Percentiles rank a stretch among this genome's conserved stretches.
Evolutionary conservation across 2,888 invertebrate species (phyloP).

Genomic region (Ennomos erosarius): DNA sequence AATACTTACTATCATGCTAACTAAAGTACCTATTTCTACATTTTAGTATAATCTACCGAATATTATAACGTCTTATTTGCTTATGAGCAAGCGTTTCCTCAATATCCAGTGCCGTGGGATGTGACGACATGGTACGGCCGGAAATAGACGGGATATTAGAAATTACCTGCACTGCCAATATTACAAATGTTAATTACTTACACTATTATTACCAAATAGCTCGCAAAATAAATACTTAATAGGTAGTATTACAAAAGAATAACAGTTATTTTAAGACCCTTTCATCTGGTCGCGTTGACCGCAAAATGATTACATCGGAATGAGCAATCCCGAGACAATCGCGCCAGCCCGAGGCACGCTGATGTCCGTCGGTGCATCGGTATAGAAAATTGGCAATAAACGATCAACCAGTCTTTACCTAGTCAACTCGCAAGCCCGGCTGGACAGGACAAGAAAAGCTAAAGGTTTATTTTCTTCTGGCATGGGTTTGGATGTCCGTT

Average conservation of each 20-base stretch:
- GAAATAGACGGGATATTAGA: slow-evolving; percentile 29
- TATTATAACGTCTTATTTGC: slow-evolving; percentile 11
- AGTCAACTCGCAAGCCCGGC: neutral
- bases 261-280: neutral
- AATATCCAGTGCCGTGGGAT: slow-evolving; percentile 14
- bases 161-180: slow-evolving; percentile 21
- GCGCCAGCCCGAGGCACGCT: neutral
- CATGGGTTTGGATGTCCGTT: no score
- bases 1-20: no score
- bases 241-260: no score
- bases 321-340: slow-evolving; percentile 7
- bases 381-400: slow-evolving; percentile 43
- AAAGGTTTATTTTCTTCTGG: neutral
- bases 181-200: neutral
- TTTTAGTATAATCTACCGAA: neutral
- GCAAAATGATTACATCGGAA: slow-evolving; percentile 7
- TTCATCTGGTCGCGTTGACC: neutral
- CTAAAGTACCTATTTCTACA: no score
- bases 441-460: neutral
- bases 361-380: slow-evolving; percentile 29
- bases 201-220: neutral
- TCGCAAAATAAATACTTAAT: no score
- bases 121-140: slow-evolving; percentile 7
- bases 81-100: slow-evolving; percentile 22
- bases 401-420: slow-evolving; percentile 14